Evolutionary conservation across 2,113 vertebrate genomes (phyloP), one percentile per base, ranked within the genome.

Genomic region (Artemisiospiza belli): DNA sequence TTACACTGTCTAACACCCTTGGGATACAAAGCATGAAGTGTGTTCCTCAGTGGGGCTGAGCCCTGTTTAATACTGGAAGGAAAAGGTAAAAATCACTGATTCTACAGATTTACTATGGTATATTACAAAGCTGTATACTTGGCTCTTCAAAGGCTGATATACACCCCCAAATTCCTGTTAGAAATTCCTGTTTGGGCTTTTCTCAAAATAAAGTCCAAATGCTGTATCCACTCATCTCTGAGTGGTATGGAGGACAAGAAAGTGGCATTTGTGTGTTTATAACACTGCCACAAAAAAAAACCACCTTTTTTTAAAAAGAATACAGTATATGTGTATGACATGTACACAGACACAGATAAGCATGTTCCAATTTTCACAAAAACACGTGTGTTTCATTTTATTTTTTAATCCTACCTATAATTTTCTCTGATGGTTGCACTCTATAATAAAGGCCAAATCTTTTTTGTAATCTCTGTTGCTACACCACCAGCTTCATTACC

Each of bases 401-500:
- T 16, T 59, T 87, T 74, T 92, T 41, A 64, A 73, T 62, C 33
- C 13, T 15, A 78, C 39, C 33, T 70, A 51, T 1, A 59, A 75
- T 52, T 79, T 79, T 66, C 46, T 66, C 21, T 1, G 2, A 66
- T 70, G 19, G 17, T 27, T 91, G 61, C 21, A 39, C 44, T 78
- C 28, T 66, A 46, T 46, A 68, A 57, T 30, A 76, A 94, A 95
- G 43, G 52, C 31, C 31, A 89, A 68, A 81, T 58, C 70, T 57
- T 70, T 61, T 82, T 68, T 64, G 78, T 14, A 33, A 78, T 92
- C 78, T 94, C 59, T 93, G 70, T 87, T 96, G 83, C 81, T 87
- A 78, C 91, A 96, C 89, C 78, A 96, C 46, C 87, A 95, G 70
- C 74, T 84, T 97, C 94, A 94, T 94, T 97, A 96, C 81, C 92